Evolutionary conservation across 30 jellyfish, hydroid and myxozoan species (phyloP).

Genomic region (Pelagia noctiluca): DNA sequence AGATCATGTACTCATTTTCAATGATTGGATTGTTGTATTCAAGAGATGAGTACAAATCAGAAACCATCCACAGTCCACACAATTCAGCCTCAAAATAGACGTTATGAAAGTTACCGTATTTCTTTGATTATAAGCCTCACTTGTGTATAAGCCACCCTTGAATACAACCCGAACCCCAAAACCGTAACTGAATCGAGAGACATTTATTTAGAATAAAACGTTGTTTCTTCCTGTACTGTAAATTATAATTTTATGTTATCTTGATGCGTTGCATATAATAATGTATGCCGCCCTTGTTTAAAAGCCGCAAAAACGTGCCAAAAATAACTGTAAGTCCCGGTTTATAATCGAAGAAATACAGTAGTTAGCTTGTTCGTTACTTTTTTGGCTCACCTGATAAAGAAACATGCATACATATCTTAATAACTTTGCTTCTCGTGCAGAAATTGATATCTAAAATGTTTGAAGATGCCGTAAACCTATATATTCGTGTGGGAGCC

Average conservation of each 20-base stretch:
- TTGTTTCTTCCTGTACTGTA: no score
- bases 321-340: not conserved
- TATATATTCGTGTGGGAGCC: slow-evolving; percentile 2
- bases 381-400: not conserved
- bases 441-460: not conserved
- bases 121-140: no score
- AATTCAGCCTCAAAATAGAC: no score
- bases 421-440: not conserved
- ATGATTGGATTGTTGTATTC: no score
- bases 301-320: not conserved
- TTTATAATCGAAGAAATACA: not conserved
- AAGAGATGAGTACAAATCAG: no score
- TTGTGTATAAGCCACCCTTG: no score
- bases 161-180: no score
- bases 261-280: not conserved
- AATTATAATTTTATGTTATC: not conserved
- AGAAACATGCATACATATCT: not conserved
- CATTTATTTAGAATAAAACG: no score
- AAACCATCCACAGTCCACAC: no score
- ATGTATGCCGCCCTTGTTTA: slow-evolving; percentile 3
- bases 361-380: not conserved
- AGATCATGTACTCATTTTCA: no score
- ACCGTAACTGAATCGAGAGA: no score
- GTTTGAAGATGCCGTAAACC: slow-evolving; percentile 1
- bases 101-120: no score